Conservation (phyloP, 2,113 vertebrate species). For the Heteronetta atricapilla region DNA sequence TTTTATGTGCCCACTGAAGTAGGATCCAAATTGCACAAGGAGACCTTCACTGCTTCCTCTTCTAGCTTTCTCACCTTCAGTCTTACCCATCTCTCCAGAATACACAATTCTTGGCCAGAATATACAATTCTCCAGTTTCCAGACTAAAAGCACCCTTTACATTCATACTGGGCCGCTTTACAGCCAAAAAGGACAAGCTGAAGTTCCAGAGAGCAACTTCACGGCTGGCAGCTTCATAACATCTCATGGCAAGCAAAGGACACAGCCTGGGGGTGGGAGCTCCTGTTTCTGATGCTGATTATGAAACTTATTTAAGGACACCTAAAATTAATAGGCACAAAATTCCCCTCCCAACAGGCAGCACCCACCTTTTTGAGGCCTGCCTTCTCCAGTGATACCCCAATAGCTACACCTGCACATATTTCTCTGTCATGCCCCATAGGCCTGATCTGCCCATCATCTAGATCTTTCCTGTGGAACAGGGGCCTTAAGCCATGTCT, state of each 20-base stretch:
- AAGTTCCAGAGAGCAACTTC: neutral
- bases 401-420: neutral
- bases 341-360: neutral
- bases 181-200: neutral
- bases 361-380: neutral
- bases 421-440: neutral
- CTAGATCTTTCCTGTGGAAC: neutral
- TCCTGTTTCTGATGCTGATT: neutral
- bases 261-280: neutral
- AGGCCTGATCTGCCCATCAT: neutral
- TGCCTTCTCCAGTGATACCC: neutral
- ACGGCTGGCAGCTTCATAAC: neutral
- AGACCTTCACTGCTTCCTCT: neutral
- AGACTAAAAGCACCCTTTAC: neutral
- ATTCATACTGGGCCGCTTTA: neutral
- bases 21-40: neutral
- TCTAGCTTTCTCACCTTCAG: neutral
- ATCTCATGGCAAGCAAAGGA: neutral
- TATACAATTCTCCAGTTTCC: neutral
- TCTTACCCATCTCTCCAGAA: neutral
- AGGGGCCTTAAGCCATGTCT: neutral
- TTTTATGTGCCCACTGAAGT: neutral
- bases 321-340: neutral
- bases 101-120: neutral
- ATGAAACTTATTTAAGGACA: neutral